phyloP scores from a whole-genome alignment of 2,797 vertebrate species.

The Epinephelus coioides region DNA sequence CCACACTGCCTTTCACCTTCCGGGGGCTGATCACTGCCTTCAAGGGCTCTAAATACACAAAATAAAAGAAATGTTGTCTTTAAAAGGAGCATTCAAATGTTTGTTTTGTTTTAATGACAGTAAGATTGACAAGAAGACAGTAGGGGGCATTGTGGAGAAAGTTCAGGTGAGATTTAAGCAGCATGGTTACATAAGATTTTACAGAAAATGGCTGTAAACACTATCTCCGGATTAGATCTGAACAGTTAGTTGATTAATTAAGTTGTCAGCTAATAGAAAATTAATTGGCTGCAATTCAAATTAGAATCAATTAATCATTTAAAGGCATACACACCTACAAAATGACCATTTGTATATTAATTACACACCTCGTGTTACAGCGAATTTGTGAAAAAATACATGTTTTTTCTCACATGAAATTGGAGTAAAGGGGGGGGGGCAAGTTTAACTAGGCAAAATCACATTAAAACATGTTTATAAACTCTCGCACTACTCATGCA shows the following conservation, averaged over 20 bases:
- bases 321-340: too few species aligned
- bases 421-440: too few species aligned
- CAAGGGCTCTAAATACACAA: constrained; percentile 89
- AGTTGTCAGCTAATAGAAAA: not conserved
- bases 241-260: not conserved
- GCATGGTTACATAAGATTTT: not conserved
- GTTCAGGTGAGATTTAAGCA: constrained; percentile 3
- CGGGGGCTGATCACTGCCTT: constrained; percentile 95
- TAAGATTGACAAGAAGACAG: not conserved
- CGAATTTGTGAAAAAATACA: too few species aligned
- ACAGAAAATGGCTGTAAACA: not conserved
- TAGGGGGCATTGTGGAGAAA: not conserved
- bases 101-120: not conserved
- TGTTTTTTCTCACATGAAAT: too few species aligned
- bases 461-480: too few species aligned
- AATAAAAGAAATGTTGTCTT: constrained; percentile 14
- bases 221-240: not conserved
- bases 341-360: too few species aligned
- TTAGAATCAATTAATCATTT: not conserved
- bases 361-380: too few species aligned
- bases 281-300: not conserved
- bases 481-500: too few species aligned
- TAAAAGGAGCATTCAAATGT: not conserved
- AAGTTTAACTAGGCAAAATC: too few species aligned
- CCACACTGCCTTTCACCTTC: constrained; percentile 97